Base-by-base conservation (phyloP, 35 echinoderm and acorn worm species). In the Heliocidaris tuberculata region DNA sequence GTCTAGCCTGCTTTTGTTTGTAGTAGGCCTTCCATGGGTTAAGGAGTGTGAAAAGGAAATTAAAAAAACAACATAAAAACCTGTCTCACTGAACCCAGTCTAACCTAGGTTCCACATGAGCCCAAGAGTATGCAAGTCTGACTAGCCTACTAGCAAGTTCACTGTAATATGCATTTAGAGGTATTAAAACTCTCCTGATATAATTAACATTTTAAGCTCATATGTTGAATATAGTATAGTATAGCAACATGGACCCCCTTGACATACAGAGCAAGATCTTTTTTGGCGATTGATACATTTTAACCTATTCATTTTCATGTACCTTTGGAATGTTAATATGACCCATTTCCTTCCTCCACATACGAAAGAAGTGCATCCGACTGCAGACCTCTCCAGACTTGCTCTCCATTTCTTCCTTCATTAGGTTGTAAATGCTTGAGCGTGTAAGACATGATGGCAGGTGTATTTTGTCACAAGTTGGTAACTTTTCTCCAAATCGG, bases 361-460 rank as follows among this genome's bases (percentile, higher is more conserved):
- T 24, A 31, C 60, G 12, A 31, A 93, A 93, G 30, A 95, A 93
- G 9, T 47, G 30, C 13, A 60, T 21, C 1, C 85, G 10, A 31
- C 52, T 61, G 48, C 88, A 70, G 9, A 50, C 89, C 42, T 93
- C 32, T 31, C 85, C 60, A 13, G 49, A 47, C 60, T 85, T 86
- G 49, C 91, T 89, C 48, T 93, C 90, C 30, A 93, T 24, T 19
- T 85, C 48, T 71, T 17, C 49, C 50, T 11, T 78, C 52, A 27
- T 93, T 42, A 15, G 32, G 9, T 93, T 49, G 71, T 93, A 95
- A 48, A 93, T 89, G 65, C 35, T 59, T 13, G 13, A 50, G 30
- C 30, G 92, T 2, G 90, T 95, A 49, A 93, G 21, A 47, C 49
- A 95, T 92, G 95, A 95, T 61, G 95, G 49, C 16, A 95, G 89